Conservation (phyloP, 2,797 vertebrate genomes). For the Bradypodion pumilum region DNA sequence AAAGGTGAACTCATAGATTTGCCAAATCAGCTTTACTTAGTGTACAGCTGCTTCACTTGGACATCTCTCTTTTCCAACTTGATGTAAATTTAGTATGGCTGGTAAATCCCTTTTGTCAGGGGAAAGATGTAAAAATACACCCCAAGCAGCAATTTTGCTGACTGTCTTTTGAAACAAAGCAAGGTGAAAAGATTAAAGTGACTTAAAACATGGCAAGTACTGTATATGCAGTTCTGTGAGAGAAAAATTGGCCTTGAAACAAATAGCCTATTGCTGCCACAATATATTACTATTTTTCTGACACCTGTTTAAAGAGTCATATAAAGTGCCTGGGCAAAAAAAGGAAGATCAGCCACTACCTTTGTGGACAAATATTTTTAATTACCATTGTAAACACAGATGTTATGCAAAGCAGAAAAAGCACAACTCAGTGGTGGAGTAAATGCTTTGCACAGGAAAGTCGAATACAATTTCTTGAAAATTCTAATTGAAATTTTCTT, state of each 20-base stretch:
- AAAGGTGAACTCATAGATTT: not conserved
- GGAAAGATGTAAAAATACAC: not conserved
- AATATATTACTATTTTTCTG: rapidly evolving
- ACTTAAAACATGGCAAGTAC: not conserved
- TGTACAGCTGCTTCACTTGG: rapidly evolving
- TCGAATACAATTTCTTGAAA: not conserved
- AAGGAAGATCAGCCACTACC: not conserved
- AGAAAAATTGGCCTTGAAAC: not conserved
- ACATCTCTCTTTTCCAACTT: conserved; percentile 21
- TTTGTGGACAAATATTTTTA: not conserved
- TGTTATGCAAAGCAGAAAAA: not conserved
- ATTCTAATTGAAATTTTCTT: not conserved
- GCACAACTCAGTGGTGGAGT: not conserved
- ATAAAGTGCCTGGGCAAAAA: not conserved
- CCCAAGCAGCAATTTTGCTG: not conserved
- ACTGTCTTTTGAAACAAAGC: not conserved
- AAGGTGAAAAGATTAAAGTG: conserved; percentile 22
- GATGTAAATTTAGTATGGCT: not conserved
- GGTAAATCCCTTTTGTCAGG: rapidly evolving
- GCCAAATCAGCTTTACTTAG: rapidly evolving
- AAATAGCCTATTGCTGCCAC: not conserved
- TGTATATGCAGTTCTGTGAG: rapidly evolving
- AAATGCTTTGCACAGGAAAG: not conserved
- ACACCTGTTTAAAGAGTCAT: not conserved
- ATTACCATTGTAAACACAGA: not conserved